phyloP scores from a whole-genome alignment of 2,113 vertebrate species.

The Cryptotis parvus region DNA sequence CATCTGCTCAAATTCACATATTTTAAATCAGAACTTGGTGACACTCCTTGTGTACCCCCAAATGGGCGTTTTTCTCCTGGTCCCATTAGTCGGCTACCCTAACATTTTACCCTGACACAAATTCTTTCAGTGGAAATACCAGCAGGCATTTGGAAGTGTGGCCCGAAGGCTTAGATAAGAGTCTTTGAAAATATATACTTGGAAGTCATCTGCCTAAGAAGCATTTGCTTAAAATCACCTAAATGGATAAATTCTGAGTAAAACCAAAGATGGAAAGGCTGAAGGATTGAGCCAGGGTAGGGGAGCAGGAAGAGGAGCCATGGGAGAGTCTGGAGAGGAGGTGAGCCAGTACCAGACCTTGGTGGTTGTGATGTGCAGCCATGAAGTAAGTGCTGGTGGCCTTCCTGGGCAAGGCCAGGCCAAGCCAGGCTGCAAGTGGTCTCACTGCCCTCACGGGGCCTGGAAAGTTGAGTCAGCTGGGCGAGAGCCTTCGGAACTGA shows the following conservation, averaged over 20 bases:
- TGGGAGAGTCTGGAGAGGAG: neutral
- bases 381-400: too few relatives aligned
- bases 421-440: too few relatives aligned
- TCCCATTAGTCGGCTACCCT: neutral
- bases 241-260: constrained; percentile 36
- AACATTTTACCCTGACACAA: constrained; percentile 38
- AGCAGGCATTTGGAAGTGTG: neutral
- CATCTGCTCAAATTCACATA: constrained; percentile 53
- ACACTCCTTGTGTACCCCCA: constrained; percentile 29
- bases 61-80: constrained; percentile 12
- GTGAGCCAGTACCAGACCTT: neutral
- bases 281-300: neutral
- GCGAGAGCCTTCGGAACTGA: neutral
- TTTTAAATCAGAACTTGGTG: constrained; percentile 51
- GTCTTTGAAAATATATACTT: constrained; percentile 40
- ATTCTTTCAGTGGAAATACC: constrained; percentile 40
- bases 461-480: neutral
- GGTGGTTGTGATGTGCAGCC: too few relatives aligned
- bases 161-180: constrained; percentile 37
- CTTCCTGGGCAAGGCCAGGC: too few relatives aligned
- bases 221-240: constrained; percentile 31
- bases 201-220: constrained; percentile 52
- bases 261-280: constrained; percentile 23
- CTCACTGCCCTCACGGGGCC: neutral
- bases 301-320: neutral